phyloP scores from a whole-genome alignment of 2,888 invertebrate genomes.

The Smittia sp. region DNA sequence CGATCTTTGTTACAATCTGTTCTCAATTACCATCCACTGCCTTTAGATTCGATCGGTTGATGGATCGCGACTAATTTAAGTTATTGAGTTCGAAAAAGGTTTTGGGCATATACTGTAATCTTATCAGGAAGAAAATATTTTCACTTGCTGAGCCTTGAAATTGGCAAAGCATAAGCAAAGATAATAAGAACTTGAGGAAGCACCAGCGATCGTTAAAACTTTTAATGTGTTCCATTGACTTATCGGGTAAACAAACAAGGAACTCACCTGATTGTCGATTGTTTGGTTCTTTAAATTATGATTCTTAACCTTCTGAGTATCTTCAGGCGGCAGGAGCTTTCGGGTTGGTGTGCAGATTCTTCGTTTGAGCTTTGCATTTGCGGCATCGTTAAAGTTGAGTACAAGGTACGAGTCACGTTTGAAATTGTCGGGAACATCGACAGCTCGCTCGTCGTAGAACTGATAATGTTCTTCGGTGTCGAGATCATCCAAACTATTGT shows the following conservation, averaged over 20 bases:
- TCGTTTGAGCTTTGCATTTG: slow-evolving; percentile 18
- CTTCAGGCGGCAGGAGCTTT: not conserved
- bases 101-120: too few relatives aligned
- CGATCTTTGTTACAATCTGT: too few relatives aligned
- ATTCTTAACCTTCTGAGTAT: not conserved
- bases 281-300: not conserved
- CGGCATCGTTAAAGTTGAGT: slow-evolving; percentile 22
- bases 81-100: too few relatives aligned
- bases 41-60: too few relatives aligned
- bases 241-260: not conserved
- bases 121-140: too few relatives aligned
- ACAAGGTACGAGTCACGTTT: slow-evolving; percentile 39
- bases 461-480: slow-evolving; percentile 34
- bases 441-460: slow-evolving; percentile 43
- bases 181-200: too few relatives aligned
- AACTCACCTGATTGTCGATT: not conserved
- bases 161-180: too few relatives aligned
- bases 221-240: too few relatives aligned
- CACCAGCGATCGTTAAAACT: too few relatives aligned
- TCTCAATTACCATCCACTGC: too few relatives aligned
- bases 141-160: too few relatives aligned
- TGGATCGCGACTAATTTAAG: too few relatives aligned
- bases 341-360: slow-evolving; percentile 34
- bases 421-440: slow-evolving; percentile 43
- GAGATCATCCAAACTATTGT: slow-evolving; percentile 40